Conservation (phyloP, 2,797 vertebrate genomes). For the Luscinia luscinia region DNA sequence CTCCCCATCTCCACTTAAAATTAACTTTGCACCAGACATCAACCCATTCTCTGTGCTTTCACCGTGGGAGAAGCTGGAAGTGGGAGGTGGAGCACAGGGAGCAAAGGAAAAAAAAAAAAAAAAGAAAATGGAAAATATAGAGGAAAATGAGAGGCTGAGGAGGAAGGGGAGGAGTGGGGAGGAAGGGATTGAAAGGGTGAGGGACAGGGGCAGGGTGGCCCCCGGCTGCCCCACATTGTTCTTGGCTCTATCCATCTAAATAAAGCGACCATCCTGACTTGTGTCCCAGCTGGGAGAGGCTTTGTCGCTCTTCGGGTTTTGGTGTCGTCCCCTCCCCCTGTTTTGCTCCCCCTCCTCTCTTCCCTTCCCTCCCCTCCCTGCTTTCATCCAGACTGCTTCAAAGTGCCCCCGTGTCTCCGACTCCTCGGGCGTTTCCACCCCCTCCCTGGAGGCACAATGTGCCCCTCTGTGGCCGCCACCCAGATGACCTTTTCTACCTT, state of each 20-base stretch:
- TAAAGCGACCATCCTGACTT: constrained; percentile 40
- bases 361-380: neutral
- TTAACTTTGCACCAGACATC: neutral
- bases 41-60: neutral
- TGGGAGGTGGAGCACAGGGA: neutral
- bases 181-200: neutral
- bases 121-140: neutral
- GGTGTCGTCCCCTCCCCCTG: neutral
- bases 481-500: constrained; percentile 76
- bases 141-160: neutral
- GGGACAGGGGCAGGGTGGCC: neutral
- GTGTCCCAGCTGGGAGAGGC: constrained; percentile 34
- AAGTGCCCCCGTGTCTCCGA: neutral
- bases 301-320: constrained; percentile 19
- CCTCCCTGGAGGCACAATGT: neutral
- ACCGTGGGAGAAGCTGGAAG: neutral
- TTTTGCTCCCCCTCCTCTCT: neutral
- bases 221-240: neutral
- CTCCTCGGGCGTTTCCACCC: neutral
- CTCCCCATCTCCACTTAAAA: neutral
- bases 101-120: neutral
- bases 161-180: neutral
- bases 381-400: constrained; percentile 16
- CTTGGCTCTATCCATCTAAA: constrained; percentile 52
- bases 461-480: constrained; percentile 75